These are phyloP conservation scores for Drosophila mulleri DNA, from an alignment of 2,888 invertebrate species.

Conservation along the genomic window DNA sequence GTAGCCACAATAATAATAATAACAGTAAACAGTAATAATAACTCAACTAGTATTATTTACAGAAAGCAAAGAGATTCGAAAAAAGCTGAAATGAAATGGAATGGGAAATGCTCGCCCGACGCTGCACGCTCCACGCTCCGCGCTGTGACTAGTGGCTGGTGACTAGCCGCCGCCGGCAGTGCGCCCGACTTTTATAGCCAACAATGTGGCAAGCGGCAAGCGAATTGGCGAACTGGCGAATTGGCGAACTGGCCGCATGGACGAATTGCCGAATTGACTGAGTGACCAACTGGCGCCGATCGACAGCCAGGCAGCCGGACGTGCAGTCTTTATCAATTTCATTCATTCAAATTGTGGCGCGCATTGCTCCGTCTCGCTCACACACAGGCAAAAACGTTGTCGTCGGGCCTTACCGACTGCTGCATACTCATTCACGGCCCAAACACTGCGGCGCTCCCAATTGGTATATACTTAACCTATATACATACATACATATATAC, in stretches of 20 bases:
- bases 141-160: constrained; percentile 50
- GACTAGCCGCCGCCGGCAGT: constrained; percentile 58
- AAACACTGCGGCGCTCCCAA: no score
- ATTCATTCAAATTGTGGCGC: constrained; percentile 14
- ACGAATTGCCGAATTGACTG: neutral
- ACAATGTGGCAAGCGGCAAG: constrained; percentile 48
- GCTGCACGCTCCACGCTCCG: constrained; percentile 57
- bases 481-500: no score
- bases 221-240: constrained; percentile 18
- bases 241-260: neutral
- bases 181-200: constrained; percentile 76
- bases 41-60: neutral
- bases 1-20: constrained; percentile 10
- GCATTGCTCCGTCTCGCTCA: neutral
- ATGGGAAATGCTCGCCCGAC: constrained; percentile 52
- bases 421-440: no score
- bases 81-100: constrained; percentile 39
- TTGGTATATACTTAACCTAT: no score
- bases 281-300: no score
- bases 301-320: constrained; percentile 10
- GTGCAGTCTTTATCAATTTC: constrained; percentile 3
- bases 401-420: no score
- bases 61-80: neutral
- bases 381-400: neutral
- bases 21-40: no score